These are phyloP conservation scores for Zoanthus solanderi DNA, from an alignment of 92 coral and sea anemone genomes.

Conservation along the genomic window DNA sequence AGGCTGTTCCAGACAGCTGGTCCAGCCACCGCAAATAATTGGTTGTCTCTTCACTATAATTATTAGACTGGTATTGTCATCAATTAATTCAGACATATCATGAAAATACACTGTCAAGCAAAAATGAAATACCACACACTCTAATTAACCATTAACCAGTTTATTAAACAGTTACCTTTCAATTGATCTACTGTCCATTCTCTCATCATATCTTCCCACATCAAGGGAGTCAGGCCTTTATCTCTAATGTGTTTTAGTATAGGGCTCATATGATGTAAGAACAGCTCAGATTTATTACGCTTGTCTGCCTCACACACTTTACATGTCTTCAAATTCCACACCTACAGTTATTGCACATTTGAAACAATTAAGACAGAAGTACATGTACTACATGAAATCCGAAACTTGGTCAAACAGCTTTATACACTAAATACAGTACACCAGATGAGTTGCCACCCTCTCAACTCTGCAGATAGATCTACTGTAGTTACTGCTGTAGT, in stretches of 20 bases:
- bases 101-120: too few relatives aligned
- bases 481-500: too few relatives aligned
- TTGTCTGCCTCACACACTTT: conserved; percentile 62
- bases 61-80: too few relatives aligned
- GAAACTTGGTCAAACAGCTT: not conserved
- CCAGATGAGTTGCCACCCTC: too few relatives aligned
- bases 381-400: not conserved
- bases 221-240: conserved; percentile 67
- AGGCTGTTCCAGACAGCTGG: too few relatives aligned
- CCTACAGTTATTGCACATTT: conserved; percentile 51
- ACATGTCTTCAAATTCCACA: conserved; percentile 91
- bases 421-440: not conserved
- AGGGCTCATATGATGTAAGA: conserved; percentile 87
- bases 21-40: too few relatives aligned
- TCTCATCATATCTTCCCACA: conserved; percentile 99
- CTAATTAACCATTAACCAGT: too few relatives aligned
- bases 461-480: too few relatives aligned
- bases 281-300: conserved; percentile 68
- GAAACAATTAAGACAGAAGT: not conserved
- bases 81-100: too few relatives aligned
- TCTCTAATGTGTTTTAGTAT: conserved; percentile 68
- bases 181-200: conserved; percentile 77
- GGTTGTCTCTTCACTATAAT: too few relatives aligned
- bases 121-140: too few relatives aligned
- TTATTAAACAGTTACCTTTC: conserved; percentile 54